Base-by-base conservation (phyloP, 2,797 vertebrate species). In the Lepidocolaptes lacrymiger region DNA sequence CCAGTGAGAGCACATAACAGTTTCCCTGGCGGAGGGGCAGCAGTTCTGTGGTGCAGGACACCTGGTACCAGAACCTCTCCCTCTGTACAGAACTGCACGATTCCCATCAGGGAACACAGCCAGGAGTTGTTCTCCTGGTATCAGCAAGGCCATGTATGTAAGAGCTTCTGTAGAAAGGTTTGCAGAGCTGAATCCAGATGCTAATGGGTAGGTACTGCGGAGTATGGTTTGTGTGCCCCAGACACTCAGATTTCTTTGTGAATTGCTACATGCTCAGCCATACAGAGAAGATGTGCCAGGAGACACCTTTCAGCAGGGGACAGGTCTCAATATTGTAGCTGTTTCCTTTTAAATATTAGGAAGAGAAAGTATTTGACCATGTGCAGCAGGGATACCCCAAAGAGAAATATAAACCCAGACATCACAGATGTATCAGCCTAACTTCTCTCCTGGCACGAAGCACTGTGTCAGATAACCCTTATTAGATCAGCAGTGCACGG, bases 81-180 rank as follows among this genome's bases (percentile, higher is more conserved):
- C 61, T 7, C 0, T 9, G 37, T 0, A 0, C 3, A 14, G 59
- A 10, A 5, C 7, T 30, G 75, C 71, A 62, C 7, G 0, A 13
- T 8, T 18, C 44, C 36, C 30, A 5, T 4, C 32, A 21, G 28
- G 34, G 55, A 69, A 18, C 36, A 15, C 46, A 28, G 41, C 6
- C 4, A 10, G 32, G 56, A 27, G 16, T 0, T 66, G 43, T 12
- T 43, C 17, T 39, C 4, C 63, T 19, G n/a, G 3, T 3, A 39
- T 6, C 83, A 54, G 61, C 66, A 26, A 6, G 59, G 39, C 26
- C 10, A 2, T 0, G 7, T 5, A 2, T 2, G 18, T 16, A 23
- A 14, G 2, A 17, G 52, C 51, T 77, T 2, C 12, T n/a, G 23
- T 24, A 46, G 36, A 52, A 44, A 78, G 41, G 3, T 44, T 34